Evolutionary conservation across 2,888 invertebrate species (phyloP).

Genomic region (Apotomis capreana): DNA sequence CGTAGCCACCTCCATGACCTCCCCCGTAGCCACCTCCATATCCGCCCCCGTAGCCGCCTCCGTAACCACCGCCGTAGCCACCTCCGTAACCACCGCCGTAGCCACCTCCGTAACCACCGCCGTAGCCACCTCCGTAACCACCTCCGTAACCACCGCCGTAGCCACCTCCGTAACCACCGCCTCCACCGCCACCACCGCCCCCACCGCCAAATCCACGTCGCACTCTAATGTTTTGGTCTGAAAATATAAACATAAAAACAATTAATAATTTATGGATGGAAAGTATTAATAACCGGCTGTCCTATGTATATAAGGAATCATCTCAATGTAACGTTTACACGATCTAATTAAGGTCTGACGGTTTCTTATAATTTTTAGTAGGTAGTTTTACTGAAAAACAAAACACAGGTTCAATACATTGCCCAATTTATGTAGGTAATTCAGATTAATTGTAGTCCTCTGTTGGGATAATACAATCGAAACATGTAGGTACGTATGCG

Average conservation of each 20-base stretch:
- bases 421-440: too few relatives aligned
- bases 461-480: too few relatives aligned
- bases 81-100: slow-evolving; percentile 19
- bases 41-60: slow-evolving; percentile 20
- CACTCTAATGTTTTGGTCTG: slow-evolving; percentile 28
- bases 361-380: too few relatives aligned
- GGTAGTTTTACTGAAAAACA: too few relatives aligned
- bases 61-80: slow-evolving; percentile 21
- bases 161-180: slow-evolving; percentile 25
- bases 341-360: too few relatives aligned
- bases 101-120: slow-evolving; percentile 16
- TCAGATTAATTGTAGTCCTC: too few relatives aligned
- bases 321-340: too few relatives aligned
- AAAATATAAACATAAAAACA: slow-evolving; percentile 1
- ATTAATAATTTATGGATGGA: too few relatives aligned
- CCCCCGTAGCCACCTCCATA: slow-evolving; percentile 28
- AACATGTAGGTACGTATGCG: too few relatives aligned
- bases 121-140: slow-evolving; percentile 16
- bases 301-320: too few relatives aligned
- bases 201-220: slow-evolving; percentile 51
- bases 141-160: slow-evolving; percentile 57
- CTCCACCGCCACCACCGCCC: slow-evolving; percentile 31
- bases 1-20: slow-evolving; percentile 13
- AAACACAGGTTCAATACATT: too few relatives aligned
- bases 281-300: too few relatives aligned